Percentiles rank a stretch among this genome's conserved stretches.
These are phyloP conservation scores for Gasteruption jaculator DNA, from an alignment of 2,888 invertebrate species.

Conservation along the genomic window DNA sequence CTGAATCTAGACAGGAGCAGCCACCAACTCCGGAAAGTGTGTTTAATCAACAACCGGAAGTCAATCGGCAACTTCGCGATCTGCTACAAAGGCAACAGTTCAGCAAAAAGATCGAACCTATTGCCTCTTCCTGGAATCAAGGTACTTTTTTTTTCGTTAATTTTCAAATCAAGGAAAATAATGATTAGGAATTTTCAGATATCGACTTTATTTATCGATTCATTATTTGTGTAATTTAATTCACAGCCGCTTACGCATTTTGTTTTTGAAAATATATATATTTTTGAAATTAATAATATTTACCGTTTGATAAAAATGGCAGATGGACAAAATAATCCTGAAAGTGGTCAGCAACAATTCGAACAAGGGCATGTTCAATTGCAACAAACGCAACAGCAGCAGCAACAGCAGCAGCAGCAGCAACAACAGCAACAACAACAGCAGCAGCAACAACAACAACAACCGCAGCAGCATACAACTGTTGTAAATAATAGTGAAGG, in stretches of 20 bases:
- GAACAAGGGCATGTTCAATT: slow-evolving; percentile 38
- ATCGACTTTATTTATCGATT: no score
- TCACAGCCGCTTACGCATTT: no score
- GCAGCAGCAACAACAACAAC: slow-evolving; percentile 54
- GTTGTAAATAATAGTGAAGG: slow-evolving; percentile 52
- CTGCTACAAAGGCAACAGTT: slow-evolving; percentile 73
- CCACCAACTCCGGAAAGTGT: slow-evolving; percentile 33
- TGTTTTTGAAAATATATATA: no score
- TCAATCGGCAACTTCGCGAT: slow-evolving; percentile 75
- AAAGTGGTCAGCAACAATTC: slow-evolving; percentile 37
- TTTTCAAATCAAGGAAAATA: background rate
- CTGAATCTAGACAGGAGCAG: slow-evolving; percentile 39
- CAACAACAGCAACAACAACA: slow-evolving; percentile 47
- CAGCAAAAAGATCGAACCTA: slow-evolving; percentile 57
- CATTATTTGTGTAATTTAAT: no score
- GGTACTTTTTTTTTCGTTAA: slow-evolving; percentile 27
- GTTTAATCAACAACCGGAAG: slow-evolving; percentile 54
- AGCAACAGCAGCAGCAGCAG: slow-evolving; percentile 59
- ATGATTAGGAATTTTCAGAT: background rate
- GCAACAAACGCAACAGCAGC: slow-evolving; percentile 79
- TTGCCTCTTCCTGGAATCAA: slow-evolving; percentile 40
- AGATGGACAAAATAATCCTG: slow-evolving; percentile 37
- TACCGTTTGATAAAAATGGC: no score
- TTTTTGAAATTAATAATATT: no score
- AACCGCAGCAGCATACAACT: slow-evolving; percentile 38